Conservation (phyloP, 1,140 invertebrate species). For the Zelostemma sp. region DNA sequence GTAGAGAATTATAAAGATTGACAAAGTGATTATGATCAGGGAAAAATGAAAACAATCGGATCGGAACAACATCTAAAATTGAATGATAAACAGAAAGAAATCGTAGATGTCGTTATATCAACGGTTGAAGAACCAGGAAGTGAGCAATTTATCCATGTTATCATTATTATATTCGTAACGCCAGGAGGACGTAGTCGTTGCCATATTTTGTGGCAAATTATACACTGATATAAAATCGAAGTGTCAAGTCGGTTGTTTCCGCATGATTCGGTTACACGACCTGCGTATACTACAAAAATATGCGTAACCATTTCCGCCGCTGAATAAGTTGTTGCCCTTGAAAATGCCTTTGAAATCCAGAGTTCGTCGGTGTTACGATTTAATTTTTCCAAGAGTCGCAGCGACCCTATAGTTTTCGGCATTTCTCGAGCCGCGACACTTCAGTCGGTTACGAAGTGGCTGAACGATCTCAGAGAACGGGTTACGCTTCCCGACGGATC, state of each 20-base stretch:
- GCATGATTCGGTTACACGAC: too few species aligned
- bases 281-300: conserved; percentile 93
- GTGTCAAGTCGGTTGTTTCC: too few species aligned
- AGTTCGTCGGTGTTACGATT: too few species aligned
- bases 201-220: too few species aligned
- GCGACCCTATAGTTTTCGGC: conserved; percentile 88
- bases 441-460: conserved; percentile 81
- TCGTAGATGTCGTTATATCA: conserved; percentile 18
- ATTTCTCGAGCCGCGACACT: conserved; percentile 81
- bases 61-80: not conserved
- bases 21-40: too few species aligned
- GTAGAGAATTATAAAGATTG: not conserved
- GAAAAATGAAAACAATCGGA: too few species aligned
- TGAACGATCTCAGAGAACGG: conserved; percentile 78
- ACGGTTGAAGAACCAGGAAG: not conserved
- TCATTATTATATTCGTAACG: too few species aligned
- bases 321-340: not conserved
- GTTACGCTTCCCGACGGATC: conserved; percentile 82
- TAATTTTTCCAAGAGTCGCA: conserved; percentile 73
- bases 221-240: too few species aligned
- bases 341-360: too few species aligned
- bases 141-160: conserved; percentile 10
- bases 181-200: too few species aligned
- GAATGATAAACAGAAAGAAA: conserved; percentile 14
- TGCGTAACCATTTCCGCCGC: conserved; percentile 72